These are phyloP conservation scores for Nasonia longicornis DNA, from an alignment of 1,140 invertebrate species.

Conservation along the genomic window DNA sequence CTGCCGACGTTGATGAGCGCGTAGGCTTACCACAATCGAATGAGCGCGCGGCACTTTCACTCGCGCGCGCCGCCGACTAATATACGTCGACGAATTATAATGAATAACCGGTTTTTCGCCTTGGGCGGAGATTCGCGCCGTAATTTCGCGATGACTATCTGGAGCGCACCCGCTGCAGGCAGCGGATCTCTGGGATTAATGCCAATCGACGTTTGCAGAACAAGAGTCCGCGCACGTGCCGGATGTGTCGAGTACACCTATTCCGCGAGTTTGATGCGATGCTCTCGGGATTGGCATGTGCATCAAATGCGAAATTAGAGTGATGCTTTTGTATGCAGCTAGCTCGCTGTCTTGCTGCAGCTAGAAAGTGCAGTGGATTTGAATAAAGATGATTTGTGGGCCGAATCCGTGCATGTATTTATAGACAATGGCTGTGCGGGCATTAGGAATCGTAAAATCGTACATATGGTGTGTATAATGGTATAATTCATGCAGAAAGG, in stretches of 20 bases:
- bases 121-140: background rate
- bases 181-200: background rate
- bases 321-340: background rate
- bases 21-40: constrained; percentile 7
- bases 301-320: no score
- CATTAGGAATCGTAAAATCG: no score
- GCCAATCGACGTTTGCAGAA: background rate
- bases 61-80: background rate
- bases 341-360: background rate
- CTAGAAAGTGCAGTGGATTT: background rate
- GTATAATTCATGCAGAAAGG: background rate
- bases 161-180: background rate
- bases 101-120: background rate
- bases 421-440: background rate
- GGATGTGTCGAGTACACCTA: background rate
- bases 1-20: background rate
- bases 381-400: background rate
- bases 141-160: constrained; percentile 4
- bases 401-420: background rate
- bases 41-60: background rate
- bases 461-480: background rate
- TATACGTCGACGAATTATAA: background rate
- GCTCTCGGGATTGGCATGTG: no score
- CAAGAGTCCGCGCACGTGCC: background rate
- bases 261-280: no score